A percentile compares a stretch with the other conserved stretches of the same genome.
Evolutionary conservation across 2,113 vertebrate genomes (phyloP).

Genomic region (Nipponia nippon): DNA sequence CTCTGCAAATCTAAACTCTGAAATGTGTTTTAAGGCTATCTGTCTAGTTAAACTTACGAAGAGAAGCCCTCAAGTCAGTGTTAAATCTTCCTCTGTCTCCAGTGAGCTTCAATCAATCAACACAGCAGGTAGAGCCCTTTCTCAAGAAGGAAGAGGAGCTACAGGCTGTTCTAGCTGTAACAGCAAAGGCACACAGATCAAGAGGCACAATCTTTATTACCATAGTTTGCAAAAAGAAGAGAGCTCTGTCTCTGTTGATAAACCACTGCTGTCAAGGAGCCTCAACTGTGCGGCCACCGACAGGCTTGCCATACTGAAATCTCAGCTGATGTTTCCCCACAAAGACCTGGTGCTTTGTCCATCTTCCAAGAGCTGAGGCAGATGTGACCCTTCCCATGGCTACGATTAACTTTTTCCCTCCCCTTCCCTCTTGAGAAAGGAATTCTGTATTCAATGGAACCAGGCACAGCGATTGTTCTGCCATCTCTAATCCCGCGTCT

Average conservation of each 20-base stretch:
- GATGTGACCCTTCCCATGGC: neutral
- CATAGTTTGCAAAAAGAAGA: neutral
- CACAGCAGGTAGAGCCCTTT: slow-evolving; percentile 34
- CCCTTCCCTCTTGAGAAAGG: neutral
- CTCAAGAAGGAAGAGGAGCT: neutral
- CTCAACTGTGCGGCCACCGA: neutral
- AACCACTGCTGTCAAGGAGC: neutral
- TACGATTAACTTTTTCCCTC: neutral
- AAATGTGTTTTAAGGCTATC: neutral
- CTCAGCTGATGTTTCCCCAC: neutral
- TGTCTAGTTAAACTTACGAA: neutral
- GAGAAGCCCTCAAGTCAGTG: slow-evolving; percentile 4
- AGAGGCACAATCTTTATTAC: neutral
- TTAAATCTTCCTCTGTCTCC: slow-evolving; percentile 34
- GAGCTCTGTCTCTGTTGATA: neutral
- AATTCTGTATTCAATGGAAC: neutral
- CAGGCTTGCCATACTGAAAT: neutral
- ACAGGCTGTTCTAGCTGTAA: neutral
- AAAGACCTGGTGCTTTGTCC: neutral
- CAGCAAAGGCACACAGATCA: neutral
- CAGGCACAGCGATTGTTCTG: neutral
- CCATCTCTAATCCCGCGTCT: neutral
- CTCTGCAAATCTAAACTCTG: slow-evolving; percentile 1
- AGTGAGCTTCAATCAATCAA: slow-evolving; percentile 39
- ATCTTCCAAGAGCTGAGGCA: neutral